phyloP scores from a whole-genome alignment of 1,140 invertebrate species.

The Saxidomus purpurata region DNA sequence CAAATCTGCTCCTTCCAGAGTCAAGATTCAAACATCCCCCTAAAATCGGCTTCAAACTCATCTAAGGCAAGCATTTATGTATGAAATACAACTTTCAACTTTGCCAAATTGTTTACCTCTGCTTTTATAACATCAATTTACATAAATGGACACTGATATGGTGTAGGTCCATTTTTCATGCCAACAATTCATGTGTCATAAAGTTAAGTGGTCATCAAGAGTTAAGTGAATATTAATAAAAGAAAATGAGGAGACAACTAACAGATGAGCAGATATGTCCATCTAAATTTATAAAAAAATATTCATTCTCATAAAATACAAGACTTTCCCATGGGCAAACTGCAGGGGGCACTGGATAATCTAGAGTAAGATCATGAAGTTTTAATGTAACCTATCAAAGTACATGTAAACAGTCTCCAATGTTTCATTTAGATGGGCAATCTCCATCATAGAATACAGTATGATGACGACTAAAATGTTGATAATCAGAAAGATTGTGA shows the following conservation, averaged over 20 bases:
- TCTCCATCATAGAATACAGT: background rate
- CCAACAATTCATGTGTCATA: background rate
- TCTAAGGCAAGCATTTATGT: too few species aligned
- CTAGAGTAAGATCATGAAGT: background rate
- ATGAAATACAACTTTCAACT: too few species aligned
- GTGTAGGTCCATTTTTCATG: slow-evolving; percentile 13
- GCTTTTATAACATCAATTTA: slow-evolving; percentile 29
- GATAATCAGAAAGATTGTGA: background rate
- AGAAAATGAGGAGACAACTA: background rate
- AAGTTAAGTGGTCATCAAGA: background rate
- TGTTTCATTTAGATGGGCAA: background rate
- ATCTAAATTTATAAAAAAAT: background rate
- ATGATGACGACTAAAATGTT: background rate
- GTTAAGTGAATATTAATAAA: slow-evolving; percentile 14
- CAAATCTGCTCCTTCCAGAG: too few species aligned
- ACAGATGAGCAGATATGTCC: slow-evolving; percentile 7
- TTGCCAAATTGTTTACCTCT: too few species aligned
- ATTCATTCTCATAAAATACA: background rate
- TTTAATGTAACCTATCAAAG: slow-evolving; percentile 35
- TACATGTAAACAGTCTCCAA: background rate
- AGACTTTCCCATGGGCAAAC: slow-evolving; percentile 18
- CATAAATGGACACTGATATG: background rate
- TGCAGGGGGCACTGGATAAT: background rate
- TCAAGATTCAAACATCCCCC: too few species aligned
- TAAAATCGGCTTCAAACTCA: too few species aligned